Base-by-base conservation (phyloP, 2,888 invertebrate species). In the Cryptocheilus praepositus region DNA sequence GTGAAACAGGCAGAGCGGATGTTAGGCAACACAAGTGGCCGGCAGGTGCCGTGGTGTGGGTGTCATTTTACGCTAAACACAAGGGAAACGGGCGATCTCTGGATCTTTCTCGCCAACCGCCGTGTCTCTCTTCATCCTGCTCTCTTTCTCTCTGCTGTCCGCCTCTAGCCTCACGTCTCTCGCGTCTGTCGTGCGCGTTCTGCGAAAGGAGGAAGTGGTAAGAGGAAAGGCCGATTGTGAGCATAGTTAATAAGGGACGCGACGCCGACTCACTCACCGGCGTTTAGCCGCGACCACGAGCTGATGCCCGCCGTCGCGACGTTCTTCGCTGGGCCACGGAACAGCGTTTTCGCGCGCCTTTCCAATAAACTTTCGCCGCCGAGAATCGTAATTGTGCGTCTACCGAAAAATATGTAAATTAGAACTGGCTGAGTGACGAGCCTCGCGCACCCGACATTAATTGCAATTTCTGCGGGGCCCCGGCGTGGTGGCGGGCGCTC, bases 61-160 rank as follows among this genome's bases (percentile, higher is more conserved):
- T 83, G 84, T 83, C 83, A 74, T 77, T 81, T 85, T 84, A 83
- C 81, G 77, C 76, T 69, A 74, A 81, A 76, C 77, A 69, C 74
- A 69, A 77, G 69, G 80, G 76, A 82, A 79, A 71, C 65, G 67
- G 75, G 75, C 80, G 77, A 76, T 78, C 61, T 58, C 61, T 44
- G 3, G 28, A 18, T 25, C 54, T 28, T 54, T 36, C 55, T 7
- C 25, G 16, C 36, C 19, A 28, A 5, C 55, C 13, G n/a, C 2
- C 8, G 19, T 13, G 18, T 18, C 43, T 45, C n/a, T 43, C 13
- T 79, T 58, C 58, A 54, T 52, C 11, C 36, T 16, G 11, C 54
- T 22, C 22, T 16, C 36, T 7, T 36, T 43, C 36, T 28, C 36
- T 1, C 55, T n/a, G 0, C n/a, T 19, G 18, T 18, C 19, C 36